Conservation (phyloP, 2,797 vertebrate genomes). For the Cheirogaleus major region DNA sequence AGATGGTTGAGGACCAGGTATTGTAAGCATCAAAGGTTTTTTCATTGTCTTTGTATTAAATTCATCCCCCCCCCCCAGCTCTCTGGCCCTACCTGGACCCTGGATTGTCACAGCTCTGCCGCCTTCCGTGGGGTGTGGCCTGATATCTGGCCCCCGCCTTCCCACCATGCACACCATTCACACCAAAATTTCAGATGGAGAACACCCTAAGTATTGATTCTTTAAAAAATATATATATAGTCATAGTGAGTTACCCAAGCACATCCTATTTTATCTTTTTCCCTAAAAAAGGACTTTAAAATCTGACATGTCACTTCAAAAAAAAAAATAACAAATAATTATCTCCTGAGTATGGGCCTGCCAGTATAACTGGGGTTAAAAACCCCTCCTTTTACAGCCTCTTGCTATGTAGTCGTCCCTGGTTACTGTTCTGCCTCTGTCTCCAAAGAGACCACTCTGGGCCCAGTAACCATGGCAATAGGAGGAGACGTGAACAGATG, state of each 20-base stretch:
- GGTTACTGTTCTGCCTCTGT: conserved; percentile 72
- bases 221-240: not conserved
- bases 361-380: not conserved
- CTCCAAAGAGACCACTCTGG: conserved; percentile 78
- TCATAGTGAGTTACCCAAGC: not conserved
- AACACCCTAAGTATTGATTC: not conserved
- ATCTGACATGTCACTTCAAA: not conserved
- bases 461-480: conserved; percentile 75
- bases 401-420: conserved; percentile 11
- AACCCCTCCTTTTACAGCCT: not conserved
- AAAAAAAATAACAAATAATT: not conserved
- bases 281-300: not conserved
- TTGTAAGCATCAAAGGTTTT: not conserved
- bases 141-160: not conserved
- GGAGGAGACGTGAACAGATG: conserved; percentile 68
- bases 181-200: not conserved
- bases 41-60: not conserved
- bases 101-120: not conserved
- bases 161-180: accelerated
- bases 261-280: not conserved
- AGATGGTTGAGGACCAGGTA: not conserved
- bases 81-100: too few relatives aligned
- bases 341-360: not conserved
- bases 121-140: accelerated
- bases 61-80: not conserved